A percentile compares a stretch with the other conserved stretches of the same genome.
These are phyloP conservation scores for Melanotus villosus DNA, from an alignment of 2,888 invertebrate genomes.

Conservation along the genomic window DNA sequence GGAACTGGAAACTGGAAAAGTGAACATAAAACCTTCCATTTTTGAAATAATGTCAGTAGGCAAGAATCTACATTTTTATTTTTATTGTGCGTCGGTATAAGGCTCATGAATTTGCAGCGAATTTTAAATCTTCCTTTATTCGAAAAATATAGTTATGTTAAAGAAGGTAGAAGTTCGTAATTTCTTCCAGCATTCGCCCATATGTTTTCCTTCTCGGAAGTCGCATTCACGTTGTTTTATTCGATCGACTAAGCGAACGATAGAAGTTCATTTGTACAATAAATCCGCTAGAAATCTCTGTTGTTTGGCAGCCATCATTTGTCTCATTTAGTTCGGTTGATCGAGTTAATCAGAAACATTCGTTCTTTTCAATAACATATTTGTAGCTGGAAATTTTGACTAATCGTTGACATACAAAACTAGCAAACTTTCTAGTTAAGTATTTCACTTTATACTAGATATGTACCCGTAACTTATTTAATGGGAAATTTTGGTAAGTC, in stretches of 20 bases:
- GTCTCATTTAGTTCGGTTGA: conserved; percentile 60
- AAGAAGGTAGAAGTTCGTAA: conserved; percentile 17
- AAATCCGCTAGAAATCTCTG: conserved; percentile 49
- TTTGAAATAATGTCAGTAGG: too few relatives aligned
- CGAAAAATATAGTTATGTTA: not conserved
- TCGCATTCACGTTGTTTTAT: conserved; percentile 14
- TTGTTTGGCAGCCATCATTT: conserved; percentile 60
- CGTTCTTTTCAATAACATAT: conserved; percentile 41
- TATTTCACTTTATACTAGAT: not conserved
- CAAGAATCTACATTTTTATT: too few relatives aligned
- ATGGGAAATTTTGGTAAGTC: not conserved
- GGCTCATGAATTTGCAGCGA: too few relatives aligned
- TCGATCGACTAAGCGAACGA: conserved; percentile 18
- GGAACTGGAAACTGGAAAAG: too few relatives aligned
- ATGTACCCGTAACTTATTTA: not conserved
- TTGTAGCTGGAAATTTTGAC: not conserved
- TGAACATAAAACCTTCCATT: too few relatives aligned
- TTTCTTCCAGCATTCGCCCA: conserved; percentile 10
- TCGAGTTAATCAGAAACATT: conserved; percentile 61
- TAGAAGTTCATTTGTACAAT: conserved; percentile 35
- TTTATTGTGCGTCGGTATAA: too few relatives aligned
- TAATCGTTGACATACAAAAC: not conserved
- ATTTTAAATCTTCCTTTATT: too few relatives aligned
- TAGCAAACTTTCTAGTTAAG: not conserved
- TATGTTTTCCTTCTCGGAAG: conserved; percentile 22